Conservation (phyloP, 2,888 invertebrate species). For the Cephus pulcher region DNA sequence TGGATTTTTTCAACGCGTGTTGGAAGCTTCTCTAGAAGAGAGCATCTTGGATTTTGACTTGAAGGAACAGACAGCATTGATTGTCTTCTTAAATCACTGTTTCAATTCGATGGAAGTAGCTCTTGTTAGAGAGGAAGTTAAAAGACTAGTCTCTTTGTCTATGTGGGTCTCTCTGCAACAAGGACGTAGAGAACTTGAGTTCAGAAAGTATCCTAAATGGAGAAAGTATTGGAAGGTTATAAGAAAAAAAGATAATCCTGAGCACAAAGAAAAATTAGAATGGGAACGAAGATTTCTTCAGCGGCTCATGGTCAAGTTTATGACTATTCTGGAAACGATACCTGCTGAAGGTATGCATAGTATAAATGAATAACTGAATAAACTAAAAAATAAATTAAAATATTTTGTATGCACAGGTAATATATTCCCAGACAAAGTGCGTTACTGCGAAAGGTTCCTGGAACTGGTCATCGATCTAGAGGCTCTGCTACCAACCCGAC, state of each 20-base stretch:
- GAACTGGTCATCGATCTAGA: constrained; percentile 97
- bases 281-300: constrained; percentile 92
- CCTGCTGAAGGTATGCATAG: constrained; percentile 70
- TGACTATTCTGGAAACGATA: constrained; percentile 82
- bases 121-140: constrained; percentile 91
- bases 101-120: constrained; percentile 98
- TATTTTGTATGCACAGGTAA: constrained; percentile 44
- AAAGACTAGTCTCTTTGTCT: constrained; percentile 89
- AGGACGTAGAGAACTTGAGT: constrained; percentile 86
- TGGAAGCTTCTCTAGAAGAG: constrained; percentile 79
- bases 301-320: constrained; percentile 88
- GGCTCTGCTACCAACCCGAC: constrained; percentile 91
- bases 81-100: constrained; percentile 95
- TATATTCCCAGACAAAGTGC: constrained; percentile 69
- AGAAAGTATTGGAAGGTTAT: constrained; percentile 91
- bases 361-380: background rate
- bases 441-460: constrained; percentile 94
- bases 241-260: constrained; percentile 85
- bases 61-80: constrained; percentile 86
- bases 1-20: constrained; percentile 84
- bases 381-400: constrained; percentile 8
- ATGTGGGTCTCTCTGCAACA: constrained; percentile 94
- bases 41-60: constrained; percentile 65
- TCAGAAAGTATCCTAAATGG: constrained; percentile 89
- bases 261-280: constrained; percentile 75